These are phyloP conservation scores for Delichon dasypus DNA, from an alignment of 2,797 vertebrate species.

Conservation along the genomic window DNA sequence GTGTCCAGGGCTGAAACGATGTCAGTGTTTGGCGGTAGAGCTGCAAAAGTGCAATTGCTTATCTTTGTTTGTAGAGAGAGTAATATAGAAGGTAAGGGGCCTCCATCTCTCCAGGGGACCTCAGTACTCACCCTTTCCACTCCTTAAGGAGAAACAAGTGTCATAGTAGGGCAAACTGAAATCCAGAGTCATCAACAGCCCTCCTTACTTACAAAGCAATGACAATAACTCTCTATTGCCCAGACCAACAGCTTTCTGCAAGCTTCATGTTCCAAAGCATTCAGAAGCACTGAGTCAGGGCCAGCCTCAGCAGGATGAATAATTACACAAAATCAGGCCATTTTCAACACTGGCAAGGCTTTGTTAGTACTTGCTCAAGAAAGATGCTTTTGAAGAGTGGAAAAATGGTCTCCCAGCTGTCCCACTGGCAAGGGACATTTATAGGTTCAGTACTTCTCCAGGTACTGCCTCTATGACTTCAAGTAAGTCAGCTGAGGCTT, in stretches of 20 bases:
- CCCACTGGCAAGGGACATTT: not conserved
- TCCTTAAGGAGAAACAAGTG: not conserved
- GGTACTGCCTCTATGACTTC: not conserved
- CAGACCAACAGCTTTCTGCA: not conserved
- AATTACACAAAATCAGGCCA: not conserved
- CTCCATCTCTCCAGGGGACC: not conserved
- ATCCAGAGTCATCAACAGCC: not conserved
- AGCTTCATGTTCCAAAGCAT: not conserved
- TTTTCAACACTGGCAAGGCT: not conserved
- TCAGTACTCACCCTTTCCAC: not conserved
- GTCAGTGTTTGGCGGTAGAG: fast-evolving
- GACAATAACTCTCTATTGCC: not conserved
- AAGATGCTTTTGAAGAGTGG: not conserved
- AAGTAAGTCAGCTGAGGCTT: not conserved
- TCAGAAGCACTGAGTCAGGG: not conserved
- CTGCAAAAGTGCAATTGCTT: not conserved
- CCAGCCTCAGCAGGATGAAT: not conserved
- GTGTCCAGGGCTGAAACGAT: not conserved
- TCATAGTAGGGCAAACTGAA: not conserved
- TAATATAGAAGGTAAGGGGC: not conserved
- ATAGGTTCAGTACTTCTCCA: not conserved
- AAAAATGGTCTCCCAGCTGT: not conserved
- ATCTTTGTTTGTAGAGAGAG: not conserved
- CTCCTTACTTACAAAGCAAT: not conserved
- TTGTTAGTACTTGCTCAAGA: not conserved